Conservation (phyloP, 1,140 invertebrate species). For the Sycophaga agraensis region DNA sequence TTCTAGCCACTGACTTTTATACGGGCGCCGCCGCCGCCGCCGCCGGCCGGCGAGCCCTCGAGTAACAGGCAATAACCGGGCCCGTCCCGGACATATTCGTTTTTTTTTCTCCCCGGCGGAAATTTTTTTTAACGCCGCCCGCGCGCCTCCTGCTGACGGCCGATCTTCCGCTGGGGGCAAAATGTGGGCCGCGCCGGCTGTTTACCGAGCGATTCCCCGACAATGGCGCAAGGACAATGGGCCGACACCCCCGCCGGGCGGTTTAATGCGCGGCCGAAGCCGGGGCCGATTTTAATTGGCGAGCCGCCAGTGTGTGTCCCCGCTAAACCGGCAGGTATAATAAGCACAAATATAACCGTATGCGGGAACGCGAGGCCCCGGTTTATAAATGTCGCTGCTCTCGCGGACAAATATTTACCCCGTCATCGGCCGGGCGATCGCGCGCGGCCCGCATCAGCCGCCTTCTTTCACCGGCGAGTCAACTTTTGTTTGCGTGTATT, state of each 20-base stretch:
- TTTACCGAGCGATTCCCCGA: background rate
- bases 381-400: conserved; percentile 1
- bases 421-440: background rate
- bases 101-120: too few species aligned
- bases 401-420: conserved; percentile 18
- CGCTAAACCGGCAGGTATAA: background rate
- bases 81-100: background rate
- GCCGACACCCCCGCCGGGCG: background rate
- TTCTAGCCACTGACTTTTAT: conserved; percentile 39
- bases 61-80: conserved; percentile 25
- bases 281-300: conserved; percentile 18
- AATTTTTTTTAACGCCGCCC: too few species aligned
- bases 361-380: background rate
- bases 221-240: background rate
- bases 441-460: too few species aligned
- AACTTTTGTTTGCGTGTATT: too few species aligned
- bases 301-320: background rate
- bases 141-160: too few species aligned
- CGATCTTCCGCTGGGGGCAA: too few species aligned
- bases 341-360: conserved; percentile 16
- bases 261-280: background rate
- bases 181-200: too few species aligned
- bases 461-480: too few species aligned
- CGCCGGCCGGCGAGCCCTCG: background rate
- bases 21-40: conserved; percentile 16